Base-by-base conservation (phyloP, 2,797 vertebrate genomes). In the Lutjanus argentimaculatus region DNA sequence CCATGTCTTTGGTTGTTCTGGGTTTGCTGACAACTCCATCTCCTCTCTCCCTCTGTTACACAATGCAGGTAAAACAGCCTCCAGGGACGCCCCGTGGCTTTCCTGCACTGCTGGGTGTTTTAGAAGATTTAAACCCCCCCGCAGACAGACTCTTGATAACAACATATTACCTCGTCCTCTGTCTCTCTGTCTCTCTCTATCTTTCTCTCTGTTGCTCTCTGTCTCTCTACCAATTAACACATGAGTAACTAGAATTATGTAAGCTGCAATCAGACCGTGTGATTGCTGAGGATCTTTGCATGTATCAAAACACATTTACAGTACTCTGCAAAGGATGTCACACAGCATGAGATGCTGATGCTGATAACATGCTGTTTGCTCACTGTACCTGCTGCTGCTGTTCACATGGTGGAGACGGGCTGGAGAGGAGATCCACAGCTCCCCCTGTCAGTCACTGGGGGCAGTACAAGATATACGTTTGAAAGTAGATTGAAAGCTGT, bases 361-460 rank as follows among this genome's bases (percentile, higher is more conserved):
- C 70, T 66, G 71, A 52, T 13, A 66, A 75, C 43, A 72, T 71
- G 62, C 16, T 70, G 13, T 72, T 55, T 59, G 72, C 43, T 62
- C 19, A 48, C 42, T 75, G 48, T 51, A 66, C 36, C 30, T 36
- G 30, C 30, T 46, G 55, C 56, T 75, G 61, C 43, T 69, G 76
- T 40, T 61, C 46, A 4, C 56, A 58, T 16, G 21, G 8, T 43
- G 49, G 56, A 64, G 61, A 62, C 7, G 4, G 73, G 0, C 46
- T 72, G 42, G 36, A 67, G 52, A 40, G 65, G 90, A 92, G 91
- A 80, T 72, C 87, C 87, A 93, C 91, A 93, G 93, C 91, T 73
- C 92, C 93, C 90, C 90, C 93, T 94, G 70, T 80, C 86, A 63
- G 86, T n/a, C 25, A 49, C 3, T 25, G 25, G 4, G 16, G 13